These are phyloP conservation scores for Haliclona indistincta DNA, from an alignment of 37 sponge, comb jelly and placozoan genomes.

Conservation along the genomic window DNA sequence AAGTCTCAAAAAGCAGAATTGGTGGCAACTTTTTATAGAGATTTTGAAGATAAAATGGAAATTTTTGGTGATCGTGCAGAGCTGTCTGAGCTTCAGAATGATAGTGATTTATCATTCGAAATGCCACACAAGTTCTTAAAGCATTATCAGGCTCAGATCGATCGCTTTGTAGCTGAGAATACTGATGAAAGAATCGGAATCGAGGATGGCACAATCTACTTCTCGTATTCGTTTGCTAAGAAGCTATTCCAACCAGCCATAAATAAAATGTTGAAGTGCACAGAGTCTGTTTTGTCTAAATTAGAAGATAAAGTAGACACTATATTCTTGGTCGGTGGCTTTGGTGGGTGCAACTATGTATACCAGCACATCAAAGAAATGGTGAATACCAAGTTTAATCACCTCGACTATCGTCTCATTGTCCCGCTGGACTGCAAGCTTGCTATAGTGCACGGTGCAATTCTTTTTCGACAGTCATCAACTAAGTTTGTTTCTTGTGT, in stretches of 20 bases:
- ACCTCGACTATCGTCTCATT: constrained; percentile 13
- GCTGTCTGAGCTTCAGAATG: not conserved
- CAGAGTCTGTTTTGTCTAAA: not conserved
- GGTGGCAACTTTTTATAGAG: constrained; percentile 5
- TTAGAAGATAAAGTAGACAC: not conserved
- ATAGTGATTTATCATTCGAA: not conserved
- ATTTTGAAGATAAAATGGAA: constrained; percentile 43
- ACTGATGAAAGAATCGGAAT: not conserved
- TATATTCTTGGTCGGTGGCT: constrained; percentile 32
- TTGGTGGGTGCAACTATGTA: constrained; percentile 43
- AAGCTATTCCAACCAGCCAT: constrained; percentile 17
- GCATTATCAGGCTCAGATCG: not conserved
- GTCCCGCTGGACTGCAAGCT: constrained; percentile 1
- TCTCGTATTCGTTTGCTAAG: not conserved
- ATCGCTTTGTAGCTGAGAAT: not conserved
- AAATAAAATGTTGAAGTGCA: not conserved
- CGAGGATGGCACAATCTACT: not conserved
- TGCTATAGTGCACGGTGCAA: constrained; percentile 35
- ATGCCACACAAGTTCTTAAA: not conserved
- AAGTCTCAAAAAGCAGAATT: constrained; percentile 5
- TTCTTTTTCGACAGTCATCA: constrained; percentile 2
- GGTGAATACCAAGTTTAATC: not conserved
- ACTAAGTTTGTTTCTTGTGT: constrained; percentile 2
- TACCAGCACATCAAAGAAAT: not conserved
- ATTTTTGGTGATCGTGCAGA: constrained; percentile 14